Conservation (phyloP, 2,113 vertebrate genomes). For the Thunnus maccoyii region DNA sequence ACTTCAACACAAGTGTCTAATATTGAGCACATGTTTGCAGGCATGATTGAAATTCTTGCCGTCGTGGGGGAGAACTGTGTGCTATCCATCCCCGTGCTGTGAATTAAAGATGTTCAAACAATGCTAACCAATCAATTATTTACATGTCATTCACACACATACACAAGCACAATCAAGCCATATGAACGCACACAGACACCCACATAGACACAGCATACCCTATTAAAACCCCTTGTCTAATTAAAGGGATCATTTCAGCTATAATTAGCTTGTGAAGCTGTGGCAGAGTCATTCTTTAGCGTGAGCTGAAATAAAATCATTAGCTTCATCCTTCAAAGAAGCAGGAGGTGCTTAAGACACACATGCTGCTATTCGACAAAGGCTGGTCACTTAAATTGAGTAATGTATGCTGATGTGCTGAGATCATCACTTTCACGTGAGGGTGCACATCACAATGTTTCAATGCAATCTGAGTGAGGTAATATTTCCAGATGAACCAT, state of each 20-base stretch:
- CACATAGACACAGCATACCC: background rate
- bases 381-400: conserved; percentile 11
- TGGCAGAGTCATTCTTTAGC: conserved; percentile 8
- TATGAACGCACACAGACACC: background rate
- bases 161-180: conserved; percentile 8
- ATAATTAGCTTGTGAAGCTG: conserved; percentile 25
- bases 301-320: conserved; percentile 39
- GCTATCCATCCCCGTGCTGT: conserved; percentile 27
- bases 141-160: conserved; percentile 24
- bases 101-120: conserved; percentile 58
- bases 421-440: background rate
- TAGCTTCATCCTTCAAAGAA: conserved; percentile 30
- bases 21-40: conserved; percentile 15
- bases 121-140: conserved; percentile 58
- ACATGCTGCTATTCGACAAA: background rate
- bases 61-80: background rate
- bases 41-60: no score
- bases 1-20: no score
- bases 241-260: conserved; percentile 43
- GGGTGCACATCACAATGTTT: background rate
- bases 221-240: conserved; percentile 17
- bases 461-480: background rate
- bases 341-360: conserved; percentile 29
- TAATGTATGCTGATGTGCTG: background rate
- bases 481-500: background rate